Evolutionary conservation across 2,797 vertebrate species (phyloP), one percentile per base, ranked within the genome.

Genomic region (Poeciliopsis infans): DNA sequence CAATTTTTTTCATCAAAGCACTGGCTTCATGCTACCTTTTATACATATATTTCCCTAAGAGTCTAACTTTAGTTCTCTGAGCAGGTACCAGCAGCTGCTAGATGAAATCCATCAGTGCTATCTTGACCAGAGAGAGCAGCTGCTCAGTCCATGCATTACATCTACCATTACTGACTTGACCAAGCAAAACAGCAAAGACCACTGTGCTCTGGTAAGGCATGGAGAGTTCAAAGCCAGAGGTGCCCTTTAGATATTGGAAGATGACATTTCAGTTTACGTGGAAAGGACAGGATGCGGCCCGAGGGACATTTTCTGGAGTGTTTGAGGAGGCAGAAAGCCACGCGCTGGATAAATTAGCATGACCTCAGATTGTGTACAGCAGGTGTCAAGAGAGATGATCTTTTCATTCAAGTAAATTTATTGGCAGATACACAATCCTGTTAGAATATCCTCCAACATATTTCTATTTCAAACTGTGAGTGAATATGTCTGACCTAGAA

Each of bases 81-180:
- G 15, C 88, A 99, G 98, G 92, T 99, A 99, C 92, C 96, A 97
- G 71, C 97, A 98, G 78, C 95, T 99, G 53, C 94, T 99, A 36
- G 97, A 91, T 79, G 97, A 99, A 91, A 96, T 99, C 84, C 98
- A 99, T 91, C 97, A 97, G 25, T 99, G 98, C 92, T 99, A 99
- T 91, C 96, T 98, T 2, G 97, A 98, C 89, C 98, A 99, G 94
- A 95, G 98, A 89, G 97, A 98, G 76, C 95, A 96, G 86, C 95
- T 99, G 43, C 95, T 99, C 77, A 95, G 96, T 43, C 98, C 98
- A 28, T 98, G 97, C 86, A 99, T 99, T 23, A 94, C 96, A 68
- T 97, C 96, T 90, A 99, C 98, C 86, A 98, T 99, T 86, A 96
- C 96, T n/a, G 98, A 99, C 87, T 94, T 99, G 90, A 99, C 97